Evolutionary conservation across 2,888 invertebrate species (phyloP).

Genomic region (Apamea anceps): DNA sequence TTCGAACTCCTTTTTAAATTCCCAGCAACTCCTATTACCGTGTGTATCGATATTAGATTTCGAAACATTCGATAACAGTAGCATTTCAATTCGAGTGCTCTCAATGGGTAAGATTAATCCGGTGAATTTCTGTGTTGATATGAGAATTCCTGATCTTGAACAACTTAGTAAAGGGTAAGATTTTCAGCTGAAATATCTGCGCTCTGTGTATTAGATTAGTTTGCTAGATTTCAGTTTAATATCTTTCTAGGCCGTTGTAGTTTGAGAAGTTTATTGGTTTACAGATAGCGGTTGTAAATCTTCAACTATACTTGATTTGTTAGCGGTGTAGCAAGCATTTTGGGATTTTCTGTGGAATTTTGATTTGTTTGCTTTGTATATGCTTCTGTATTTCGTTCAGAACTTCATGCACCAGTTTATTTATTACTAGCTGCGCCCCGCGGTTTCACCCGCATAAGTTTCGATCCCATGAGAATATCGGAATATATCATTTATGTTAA

Average conservation of each 20-base stretch:
- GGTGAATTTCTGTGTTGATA: constrained; percentile 56
- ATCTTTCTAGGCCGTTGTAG: constrained; percentile 42
- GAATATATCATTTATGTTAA: no score
- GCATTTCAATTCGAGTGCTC: constrained; percentile 39
- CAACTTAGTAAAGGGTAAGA: constrained; percentile 34
- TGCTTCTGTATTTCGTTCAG: neutral
- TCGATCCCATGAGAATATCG: no score
- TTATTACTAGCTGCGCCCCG: neutral
- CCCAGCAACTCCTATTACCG: constrained; percentile 36
- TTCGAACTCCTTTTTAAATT: constrained; percentile 34
- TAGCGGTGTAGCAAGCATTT: constrained; percentile 2
- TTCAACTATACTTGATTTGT: constrained; percentile 43
- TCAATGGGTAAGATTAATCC: constrained; percentile 62
- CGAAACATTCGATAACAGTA: constrained; percentile 63
- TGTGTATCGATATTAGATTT: constrained; percentile 47
- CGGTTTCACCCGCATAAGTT: no score
- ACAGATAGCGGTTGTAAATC: constrained; percentile 43
- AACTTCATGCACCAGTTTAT: no score
- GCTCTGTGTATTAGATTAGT: constrained; percentile 53
- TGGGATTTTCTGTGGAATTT: constrained; percentile 6
- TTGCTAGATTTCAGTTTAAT: constrained; percentile 47
- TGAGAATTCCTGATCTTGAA: constrained; percentile 47
- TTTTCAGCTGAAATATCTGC: constrained; percentile 43
- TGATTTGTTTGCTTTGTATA: neutral
- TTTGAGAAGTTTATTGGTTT: constrained; percentile 48